Evolutionary conservation across 2,113 vertebrate genomes (phyloP).

Genomic region (Otus sunia): DNA sequence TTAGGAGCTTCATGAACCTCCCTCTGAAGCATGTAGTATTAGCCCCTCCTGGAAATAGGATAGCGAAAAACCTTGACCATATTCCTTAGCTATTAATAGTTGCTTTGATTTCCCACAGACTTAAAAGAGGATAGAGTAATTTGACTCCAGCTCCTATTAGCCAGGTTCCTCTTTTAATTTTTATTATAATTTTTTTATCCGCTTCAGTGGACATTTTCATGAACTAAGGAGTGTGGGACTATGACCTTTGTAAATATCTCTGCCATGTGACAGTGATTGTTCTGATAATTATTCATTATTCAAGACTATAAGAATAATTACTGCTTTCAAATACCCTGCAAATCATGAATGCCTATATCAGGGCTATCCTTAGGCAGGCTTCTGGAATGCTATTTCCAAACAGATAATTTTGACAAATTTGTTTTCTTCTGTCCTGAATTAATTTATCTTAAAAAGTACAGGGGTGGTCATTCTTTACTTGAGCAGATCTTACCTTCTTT

Average conservation of each 20-base stretch:
- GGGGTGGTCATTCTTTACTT: not conserved
- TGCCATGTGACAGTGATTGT: constrained; percentile 6
- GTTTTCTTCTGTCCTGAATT: not conserved
- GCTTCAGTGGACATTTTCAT: not conserved
- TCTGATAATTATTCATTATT: constrained; percentile 28
- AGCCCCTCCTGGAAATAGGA: not conserved
- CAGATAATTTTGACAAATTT: not conserved
- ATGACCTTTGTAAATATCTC: constrained; percentile 9
- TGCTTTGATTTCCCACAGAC: constrained; percentile 16
- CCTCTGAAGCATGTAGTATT: not conserved
- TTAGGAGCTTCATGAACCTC: not conserved
- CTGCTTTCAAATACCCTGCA: not conserved
- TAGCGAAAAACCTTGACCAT: not conserved
- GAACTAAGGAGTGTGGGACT: not conserved
- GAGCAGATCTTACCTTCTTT: not conserved
- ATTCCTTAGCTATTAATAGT: not conserved
- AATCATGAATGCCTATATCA: not conserved
- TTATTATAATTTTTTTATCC: not conserved
- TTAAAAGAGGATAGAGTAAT: not conserved
- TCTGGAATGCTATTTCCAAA: not conserved
- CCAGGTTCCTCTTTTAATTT: not conserved
- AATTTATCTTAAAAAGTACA: not conserved
- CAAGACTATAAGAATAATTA: not conserved
- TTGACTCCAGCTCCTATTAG: not conserved
- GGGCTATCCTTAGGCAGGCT: not conserved